Evolutionary conservation across 2,797 vertebrate species (phyloP), one percentile per base, ranked within the genome.

Genomic region (Sus cebifrons): DNA sequence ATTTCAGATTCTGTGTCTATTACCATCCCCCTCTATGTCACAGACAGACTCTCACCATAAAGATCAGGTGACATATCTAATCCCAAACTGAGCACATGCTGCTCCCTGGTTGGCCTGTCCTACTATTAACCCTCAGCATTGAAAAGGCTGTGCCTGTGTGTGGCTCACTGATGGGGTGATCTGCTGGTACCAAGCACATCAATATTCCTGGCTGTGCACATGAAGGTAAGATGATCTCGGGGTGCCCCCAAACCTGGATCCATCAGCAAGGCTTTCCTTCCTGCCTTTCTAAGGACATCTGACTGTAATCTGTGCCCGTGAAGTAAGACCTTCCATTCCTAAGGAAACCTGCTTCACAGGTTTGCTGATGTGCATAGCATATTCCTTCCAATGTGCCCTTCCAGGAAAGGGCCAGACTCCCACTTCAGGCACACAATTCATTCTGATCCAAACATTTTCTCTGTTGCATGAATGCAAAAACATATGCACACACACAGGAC

Each of bases 351-450:
- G 83, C 77, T 94, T 8, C 13, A 65, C 27, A 92, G 91, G 77
- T 92, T 74, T 87, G 71, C 6, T 36, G 81, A 97, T 84, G 91
- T 74, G 56, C 29, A 83, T 6, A 96, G 96, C 88, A 96, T 97
- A 97, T 96, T 93, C 96, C 96, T 97, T 97, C 96, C 95, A 95
- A 78, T 40, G 87, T 79, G 40, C 36, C 92, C 93, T 98, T 96
- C 97, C 93, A 78, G 73, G 93, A 92, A 97, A 95, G 92, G 93
- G 86, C 91, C 97, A 89, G 78, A 65, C 96, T 95, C 83, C 97
- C 95, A 97, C 96, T 98, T 97, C 91, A 96, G 97, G 97, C 73
- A 92, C 79, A 92, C 82, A 91, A 93, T 86, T 96, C 79, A 96
- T 89, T 96, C 71, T 91, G 96, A 94, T 58, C 86, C 94, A 87